A percentile compares a stretch with the other conserved stretches of the same genome.
phyloP scores from a whole-genome alignment of 2,888 invertebrate genomes.

The Gymnosoma rotundatum region DNA sequence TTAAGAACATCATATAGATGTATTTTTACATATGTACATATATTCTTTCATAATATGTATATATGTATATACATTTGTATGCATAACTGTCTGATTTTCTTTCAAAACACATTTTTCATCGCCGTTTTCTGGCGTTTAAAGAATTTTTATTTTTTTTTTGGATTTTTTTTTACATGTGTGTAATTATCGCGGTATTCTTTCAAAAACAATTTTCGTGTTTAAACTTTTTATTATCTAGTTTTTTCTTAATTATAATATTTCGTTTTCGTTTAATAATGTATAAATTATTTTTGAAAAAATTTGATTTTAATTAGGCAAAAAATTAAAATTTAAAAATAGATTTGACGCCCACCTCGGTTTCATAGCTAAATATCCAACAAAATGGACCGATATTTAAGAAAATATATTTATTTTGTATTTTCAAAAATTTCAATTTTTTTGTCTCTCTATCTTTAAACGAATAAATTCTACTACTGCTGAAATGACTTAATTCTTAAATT shows the following conservation, averaged over 20 bases:
- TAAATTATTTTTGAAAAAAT: background rate
- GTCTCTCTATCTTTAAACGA: background rate
- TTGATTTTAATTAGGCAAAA: constrained; percentile 19
- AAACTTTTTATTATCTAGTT: background rate
- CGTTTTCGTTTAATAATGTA: background rate
- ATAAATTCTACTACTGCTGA: background rate
- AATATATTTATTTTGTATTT: constrained; percentile 17
- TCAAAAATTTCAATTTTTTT: background rate
- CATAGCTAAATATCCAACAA: background rate
- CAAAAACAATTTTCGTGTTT: background rate
- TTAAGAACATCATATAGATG: too few species aligned
- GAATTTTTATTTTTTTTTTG: background rate
- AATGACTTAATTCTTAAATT: too few species aligned
- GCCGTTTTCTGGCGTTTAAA: background rate
- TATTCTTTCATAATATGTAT: too few species aligned
- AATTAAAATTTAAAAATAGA: constrained; percentile 46
- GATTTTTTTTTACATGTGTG: background rate
- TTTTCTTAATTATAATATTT: background rate
- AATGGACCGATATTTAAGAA: too few species aligned
- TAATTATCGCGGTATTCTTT: background rate
- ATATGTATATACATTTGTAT: too few species aligned
- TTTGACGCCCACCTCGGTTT: constrained; percentile 44
- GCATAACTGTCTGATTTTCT: background rate
- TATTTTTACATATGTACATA: too few species aligned
- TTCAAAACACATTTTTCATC: background rate